Evolutionary conservation across 1,140 invertebrate genomes (phyloP), one percentile per base, ranked within the genome.

Genomic region (Tetramorium parvispinum): DNA sequence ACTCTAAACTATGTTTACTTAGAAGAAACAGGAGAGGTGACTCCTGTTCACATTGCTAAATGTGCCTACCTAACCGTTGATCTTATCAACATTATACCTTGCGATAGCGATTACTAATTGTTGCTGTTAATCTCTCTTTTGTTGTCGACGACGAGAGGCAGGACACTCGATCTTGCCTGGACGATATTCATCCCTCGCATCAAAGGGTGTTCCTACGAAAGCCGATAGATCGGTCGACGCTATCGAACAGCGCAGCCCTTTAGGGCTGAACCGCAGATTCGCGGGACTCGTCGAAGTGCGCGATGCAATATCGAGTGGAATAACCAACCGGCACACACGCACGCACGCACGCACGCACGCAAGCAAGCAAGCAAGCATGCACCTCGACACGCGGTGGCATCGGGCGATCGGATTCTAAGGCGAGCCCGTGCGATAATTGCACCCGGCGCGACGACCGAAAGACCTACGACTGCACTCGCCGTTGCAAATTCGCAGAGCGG

Each of bases 391-490:
- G 27, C 68, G n/a, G n/a, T 49, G 18, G 55, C 46, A 70, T 43
- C 32, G 57, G 59, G 16, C 73, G 88, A 87, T 89, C 79, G 81
- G 75, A 85, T 87, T 81, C 70, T 76, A 85, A 85, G 86, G 81
- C 89, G 70, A 90, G 85, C 79, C 68, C 66, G 88, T 46, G 88
- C 81, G 71, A 89, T 90, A 89, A 90, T 90, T 87, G 88, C 88
- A 85, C 71, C 88, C 89, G 81, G 66, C 89, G 61, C 88, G 88
- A 90, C 85, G 88, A 85, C 89, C 85, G 89, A 89, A 89, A 78
- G 89, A 89, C 86, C 88, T 87, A 71, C 89, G 88, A 90, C 89
- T 90, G 89, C 89, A 90, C 88, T 79, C 59, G 66, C 32, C 70
- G 89, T 90, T 90, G 79, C 77, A 85, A 40, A 81, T 81, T 90